Percentiles rank a stretch among this genome's conserved stretches.
These are phyloP conservation scores for Eubucco bourcierii DNA, from an alignment of 2,113 vertebrate genomes.

Conservation along the genomic window DNA sequence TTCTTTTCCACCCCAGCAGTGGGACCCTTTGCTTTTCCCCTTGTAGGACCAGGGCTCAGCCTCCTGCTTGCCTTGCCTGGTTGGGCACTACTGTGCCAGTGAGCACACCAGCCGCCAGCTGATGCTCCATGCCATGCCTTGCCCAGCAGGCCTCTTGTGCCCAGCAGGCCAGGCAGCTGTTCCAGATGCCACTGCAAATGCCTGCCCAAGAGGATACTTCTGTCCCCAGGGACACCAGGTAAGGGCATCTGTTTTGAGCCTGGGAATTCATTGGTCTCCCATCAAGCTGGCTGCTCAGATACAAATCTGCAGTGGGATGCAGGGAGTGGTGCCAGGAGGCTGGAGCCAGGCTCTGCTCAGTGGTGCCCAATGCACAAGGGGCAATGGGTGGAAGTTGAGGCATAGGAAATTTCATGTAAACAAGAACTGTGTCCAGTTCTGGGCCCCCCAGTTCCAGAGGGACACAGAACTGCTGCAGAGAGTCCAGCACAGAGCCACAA, in stretches of 20 bases:
- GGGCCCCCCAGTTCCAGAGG: too few relatives aligned
- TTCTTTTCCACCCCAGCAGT: neutral
- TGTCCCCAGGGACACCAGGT: constrained; percentile 82
- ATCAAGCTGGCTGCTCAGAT: neutral
- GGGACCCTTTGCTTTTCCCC: neutral
- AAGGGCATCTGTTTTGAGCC: constrained; percentile 49
- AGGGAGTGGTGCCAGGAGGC: too few relatives aligned
- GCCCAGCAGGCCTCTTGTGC: constrained; percentile 85
- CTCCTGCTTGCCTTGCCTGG: constrained; percentile 79
- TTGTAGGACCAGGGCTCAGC: constrained; percentile 78
- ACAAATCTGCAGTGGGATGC: neutral
- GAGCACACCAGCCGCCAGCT: constrained; percentile 82
- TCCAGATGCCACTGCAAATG: constrained; percentile 77
- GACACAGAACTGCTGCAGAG: too few relatives aligned
- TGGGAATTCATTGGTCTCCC: accelerated
- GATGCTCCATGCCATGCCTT: constrained; percentile 84
- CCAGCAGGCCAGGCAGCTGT: constrained; percentile 79
- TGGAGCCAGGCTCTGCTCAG: too few relatives aligned
- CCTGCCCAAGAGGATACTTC: constrained; percentile 87
- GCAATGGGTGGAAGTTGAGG: too few relatives aligned
- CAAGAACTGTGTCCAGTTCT: too few relatives aligned
- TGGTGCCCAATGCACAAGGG: too few relatives aligned
- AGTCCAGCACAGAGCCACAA: too few relatives aligned
- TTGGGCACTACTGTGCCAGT: constrained; percentile 84
- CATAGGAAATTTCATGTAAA: too few relatives aligned